These are phyloP conservation scores for Nomada flava DNA, from an alignment of 2,888 invertebrate genomes.

Conservation along the genomic window DNA sequence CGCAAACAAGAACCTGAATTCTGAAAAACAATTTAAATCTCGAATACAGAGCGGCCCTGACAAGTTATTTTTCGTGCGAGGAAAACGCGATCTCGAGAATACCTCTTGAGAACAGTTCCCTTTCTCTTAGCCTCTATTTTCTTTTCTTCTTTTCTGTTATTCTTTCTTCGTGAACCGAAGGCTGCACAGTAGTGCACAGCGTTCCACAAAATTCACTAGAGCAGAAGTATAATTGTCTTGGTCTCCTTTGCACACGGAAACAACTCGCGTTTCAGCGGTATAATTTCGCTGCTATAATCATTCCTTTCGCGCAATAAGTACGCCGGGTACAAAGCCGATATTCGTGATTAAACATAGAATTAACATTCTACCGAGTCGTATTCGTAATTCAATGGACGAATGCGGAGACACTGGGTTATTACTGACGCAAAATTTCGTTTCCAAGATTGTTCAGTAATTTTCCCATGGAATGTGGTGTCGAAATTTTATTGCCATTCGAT, in stretches of 20 bases:
- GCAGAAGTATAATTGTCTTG: constrained; percentile 60
- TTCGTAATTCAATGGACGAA: not conserved
- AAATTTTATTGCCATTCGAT: not conserved
- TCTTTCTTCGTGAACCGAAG: constrained; percentile 10
- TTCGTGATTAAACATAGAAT: constrained; percentile 48
- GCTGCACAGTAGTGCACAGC: too few relatives aligned
- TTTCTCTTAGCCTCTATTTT: constrained; percentile 31
- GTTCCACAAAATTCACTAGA: constrained; percentile 53
- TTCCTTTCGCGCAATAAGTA: constrained; percentile 33
- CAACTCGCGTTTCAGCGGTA: constrained; percentile 32
- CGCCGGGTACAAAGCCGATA: constrained; percentile 24
- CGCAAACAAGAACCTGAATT: not conserved
- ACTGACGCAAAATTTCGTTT: too few relatives aligned
- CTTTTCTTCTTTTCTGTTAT: constrained; percentile 3
- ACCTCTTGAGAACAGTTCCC: constrained; percentile 20
- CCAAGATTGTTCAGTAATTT: not conserved
- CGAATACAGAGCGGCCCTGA: constrained; percentile 6
- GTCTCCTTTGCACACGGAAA: constrained; percentile 50
- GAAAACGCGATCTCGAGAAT: constrained; percentile 23
- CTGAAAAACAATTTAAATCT: not conserved
- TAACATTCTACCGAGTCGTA: constrained; percentile 15
- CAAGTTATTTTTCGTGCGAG: constrained; percentile 3
- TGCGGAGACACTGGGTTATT: not conserved
- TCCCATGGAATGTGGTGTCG: not conserved
- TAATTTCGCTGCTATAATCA: constrained; percentile 55